Conservation (phyloP, 1,140 invertebrate genomes). For the Subanguina moxae region DNA sequence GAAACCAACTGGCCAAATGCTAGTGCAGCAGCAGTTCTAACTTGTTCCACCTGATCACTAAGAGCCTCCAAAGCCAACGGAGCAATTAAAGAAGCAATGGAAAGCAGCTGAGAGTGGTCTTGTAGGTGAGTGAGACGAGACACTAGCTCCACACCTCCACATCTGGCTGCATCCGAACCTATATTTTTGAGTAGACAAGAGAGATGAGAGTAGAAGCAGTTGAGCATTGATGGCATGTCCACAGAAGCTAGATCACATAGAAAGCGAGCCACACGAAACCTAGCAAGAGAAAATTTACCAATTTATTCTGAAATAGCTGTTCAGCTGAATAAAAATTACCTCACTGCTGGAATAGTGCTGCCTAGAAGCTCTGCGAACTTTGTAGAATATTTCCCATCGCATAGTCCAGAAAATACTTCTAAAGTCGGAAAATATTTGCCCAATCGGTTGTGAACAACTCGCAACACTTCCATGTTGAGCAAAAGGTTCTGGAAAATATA, state of each 20-base stretch:
- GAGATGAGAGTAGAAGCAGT: slow-evolving; percentile 24
- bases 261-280: slow-evolving; percentile 27
- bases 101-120: slow-evolving; percentile 25
- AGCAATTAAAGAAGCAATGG: slow-evolving; percentile 39
- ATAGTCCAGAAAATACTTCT: neutral
- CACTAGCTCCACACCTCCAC: slow-evolving; percentile 43
- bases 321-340: slow-evolving; percentile 7
- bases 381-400: slow-evolving; percentile 5
- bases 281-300: no score
- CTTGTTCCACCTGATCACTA: slow-evolving; percentile 34
- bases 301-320: no score
- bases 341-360: slow-evolving; percentile 37
- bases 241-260: slow-evolving; percentile 37
- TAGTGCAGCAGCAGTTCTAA: slow-evolving; percentile 44
- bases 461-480: slow-evolving; percentile 34
- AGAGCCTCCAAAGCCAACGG: slow-evolving; percentile 45
- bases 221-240: slow-evolving; percentile 35
- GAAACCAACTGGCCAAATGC: slow-evolving; percentile 51
- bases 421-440: neutral
- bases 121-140: slow-evolving; percentile 10
- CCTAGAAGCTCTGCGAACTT: neutral
- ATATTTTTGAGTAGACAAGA: neutral
- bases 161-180: slow-evolving; percentile 17
- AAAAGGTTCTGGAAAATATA: slow-evolving; percentile 23
- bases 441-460: slow-evolving; percentile 14